Conservation (phyloP, 2,888 invertebrate species). For the Protula sp. region DNA sequence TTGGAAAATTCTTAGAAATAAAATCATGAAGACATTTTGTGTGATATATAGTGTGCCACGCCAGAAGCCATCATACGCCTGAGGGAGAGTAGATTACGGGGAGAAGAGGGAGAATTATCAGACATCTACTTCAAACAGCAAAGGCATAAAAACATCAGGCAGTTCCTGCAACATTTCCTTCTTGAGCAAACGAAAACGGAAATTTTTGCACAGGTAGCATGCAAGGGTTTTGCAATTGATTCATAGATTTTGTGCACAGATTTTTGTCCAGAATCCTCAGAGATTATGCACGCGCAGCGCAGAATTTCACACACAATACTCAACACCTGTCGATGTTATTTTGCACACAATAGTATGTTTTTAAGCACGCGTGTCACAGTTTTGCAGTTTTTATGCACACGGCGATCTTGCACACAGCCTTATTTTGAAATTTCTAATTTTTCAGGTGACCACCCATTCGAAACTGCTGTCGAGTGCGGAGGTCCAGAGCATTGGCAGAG, state of each 20-base stretch:
- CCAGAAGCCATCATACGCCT: constrained; percentile 39
- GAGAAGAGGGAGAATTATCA: constrained; percentile 20
- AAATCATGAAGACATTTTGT: too few relatives aligned
- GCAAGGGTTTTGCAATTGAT: not conserved
- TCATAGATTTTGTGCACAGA: too few relatives aligned
- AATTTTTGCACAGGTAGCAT: not conserved
- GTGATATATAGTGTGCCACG: constrained; percentile 44
- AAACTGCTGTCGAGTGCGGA: constrained; percentile 30
- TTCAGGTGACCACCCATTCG: constrained; percentile 40
- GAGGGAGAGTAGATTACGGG: constrained; percentile 17
- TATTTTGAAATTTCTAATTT: too few relatives aligned
- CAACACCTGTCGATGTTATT: too few relatives aligned
- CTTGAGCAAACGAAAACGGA: constrained; percentile 9
- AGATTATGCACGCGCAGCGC: too few relatives aligned
- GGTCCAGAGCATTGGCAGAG: constrained; percentile 13
- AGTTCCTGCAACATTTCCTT: constrained; percentile 31
- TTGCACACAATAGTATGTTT: too few relatives aligned
- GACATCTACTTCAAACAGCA: constrained; percentile 34
- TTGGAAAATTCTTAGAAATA: too few relatives aligned
- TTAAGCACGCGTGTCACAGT: too few relatives aligned
- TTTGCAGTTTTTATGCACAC: too few relatives aligned
- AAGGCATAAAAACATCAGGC: constrained; percentile 29
- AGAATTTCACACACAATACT: too few relatives aligned
- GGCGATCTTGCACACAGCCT: too few relatives aligned
- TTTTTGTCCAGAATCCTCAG: too few relatives aligned